These are phyloP conservation scores for Esox masquinongy DNA, from an alignment of 2,797 vertebrate genomes.

Conservation along the genomic window DNA sequence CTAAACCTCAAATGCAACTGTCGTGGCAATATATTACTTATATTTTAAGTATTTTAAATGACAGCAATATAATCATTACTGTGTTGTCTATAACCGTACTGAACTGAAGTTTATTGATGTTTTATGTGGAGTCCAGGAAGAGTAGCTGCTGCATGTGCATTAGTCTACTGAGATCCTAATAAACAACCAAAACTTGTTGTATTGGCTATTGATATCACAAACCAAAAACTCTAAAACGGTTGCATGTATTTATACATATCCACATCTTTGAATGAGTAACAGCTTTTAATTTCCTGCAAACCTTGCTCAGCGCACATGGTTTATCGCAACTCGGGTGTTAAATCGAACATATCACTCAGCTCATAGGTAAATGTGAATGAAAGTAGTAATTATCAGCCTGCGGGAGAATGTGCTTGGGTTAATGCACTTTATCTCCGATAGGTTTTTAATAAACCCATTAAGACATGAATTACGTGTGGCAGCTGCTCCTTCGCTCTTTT, in stretches of 20 bases:
- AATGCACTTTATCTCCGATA: constrained; percentile 66
- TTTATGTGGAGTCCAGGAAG: too few species aligned
- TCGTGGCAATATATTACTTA: too few species aligned
- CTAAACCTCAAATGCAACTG: too few species aligned
- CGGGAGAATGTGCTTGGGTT: constrained; percentile 50
- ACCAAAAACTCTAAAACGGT: background rate
- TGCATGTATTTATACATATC: background rate
- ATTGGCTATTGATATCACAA: constrained; percentile 16
- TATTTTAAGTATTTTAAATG: too few species aligned
- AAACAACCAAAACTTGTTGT: background rate
- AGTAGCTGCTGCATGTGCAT: too few species aligned
- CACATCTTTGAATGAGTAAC: background rate
- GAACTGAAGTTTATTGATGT: too few species aligned
- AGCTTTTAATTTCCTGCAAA: constrained; percentile 23
- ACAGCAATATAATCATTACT: too few species aligned
- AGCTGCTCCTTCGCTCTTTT: constrained; percentile 58
- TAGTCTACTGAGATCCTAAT: too few species aligned
- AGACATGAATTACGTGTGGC: constrained; percentile 65
- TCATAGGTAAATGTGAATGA: constrained; percentile 48
- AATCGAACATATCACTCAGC: constrained; percentile 47
- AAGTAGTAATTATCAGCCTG: constrained; percentile 58
- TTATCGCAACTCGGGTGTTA: constrained; percentile 31
- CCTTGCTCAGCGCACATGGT: constrained; percentile 24
- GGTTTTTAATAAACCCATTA: constrained; percentile 73
- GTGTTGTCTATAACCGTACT: too few species aligned